Base-by-base conservation (phyloP, 1,140 invertebrate genomes). In the Acarapis woodi region DNA sequence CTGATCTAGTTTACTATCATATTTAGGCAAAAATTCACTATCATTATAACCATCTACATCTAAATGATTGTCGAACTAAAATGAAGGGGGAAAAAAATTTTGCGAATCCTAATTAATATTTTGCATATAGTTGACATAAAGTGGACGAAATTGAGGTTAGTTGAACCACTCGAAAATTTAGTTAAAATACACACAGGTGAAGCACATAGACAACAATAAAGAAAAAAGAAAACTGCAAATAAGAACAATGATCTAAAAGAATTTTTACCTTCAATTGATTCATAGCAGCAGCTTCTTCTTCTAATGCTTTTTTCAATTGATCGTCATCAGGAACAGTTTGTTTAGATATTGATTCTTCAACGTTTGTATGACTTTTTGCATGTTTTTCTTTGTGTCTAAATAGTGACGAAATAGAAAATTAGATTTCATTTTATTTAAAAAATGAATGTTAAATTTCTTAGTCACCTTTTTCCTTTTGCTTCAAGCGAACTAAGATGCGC, bases 281-380 rank as follows among this genome's bases (percentile, higher is more conserved):
- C 62, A 93, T 72, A 23, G 73, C 74, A 21, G 78, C 77, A 55
- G 87, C 80, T 58, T 93, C 85, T 54, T 94, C 85, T 32, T 83
- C 83, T 21, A 93, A 58, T 23, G 72, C 77, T 53, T 75, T 70
- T 49, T 74, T 72, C 2, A 83, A 57, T 38, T 67, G 68, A 47
- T 88, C 82, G 47, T 83, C 77, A 42, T 16, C 10, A 3, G 31
- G 16, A n/a, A 15, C 38, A 31, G 8, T 22, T 32, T 38, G 29
- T 16, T 25, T 23, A 10, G 36, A 1, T 6, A 21, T 16, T 4
- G 29, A 38, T 20, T 28, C 22, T 8, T 8, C 18, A 8, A 16
- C 35, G 15, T 20, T 33, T 43, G 10, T 25, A n/a, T 35, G 21
- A 14, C 14, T 4, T 18, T 21, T 8, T 9, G 20, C 8, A 4